A percentile compares a stretch with the other conserved stretches of the same genome.
Evolutionary conservation across 2,113 vertebrate genomes (phyloP).

Genomic region (Lophius piscatorius): DNA sequence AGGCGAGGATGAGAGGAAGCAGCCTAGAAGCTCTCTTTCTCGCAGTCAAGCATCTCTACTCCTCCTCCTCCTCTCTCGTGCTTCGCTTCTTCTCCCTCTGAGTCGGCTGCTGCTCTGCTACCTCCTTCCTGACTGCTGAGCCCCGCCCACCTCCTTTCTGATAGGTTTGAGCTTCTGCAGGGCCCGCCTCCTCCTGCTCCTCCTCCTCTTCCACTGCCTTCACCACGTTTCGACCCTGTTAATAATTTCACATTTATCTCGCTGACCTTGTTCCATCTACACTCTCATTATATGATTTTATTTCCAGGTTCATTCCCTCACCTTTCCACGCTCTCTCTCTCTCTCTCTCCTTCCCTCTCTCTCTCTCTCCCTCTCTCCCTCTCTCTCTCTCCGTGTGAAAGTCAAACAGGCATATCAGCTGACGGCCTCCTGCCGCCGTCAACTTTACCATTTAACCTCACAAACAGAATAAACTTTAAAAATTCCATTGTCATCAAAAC

Average conservation of each 20-base stretch:
- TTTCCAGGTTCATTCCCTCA: too few species aligned
- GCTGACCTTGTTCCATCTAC: conserved; percentile 61
- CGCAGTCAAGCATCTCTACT: conserved; percentile 66
- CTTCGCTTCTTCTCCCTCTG: conserved; percentile 56
- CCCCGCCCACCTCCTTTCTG: conserved; percentile 42
- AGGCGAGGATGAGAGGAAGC: conserved; percentile 32
- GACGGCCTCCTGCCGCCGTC: too few species aligned
- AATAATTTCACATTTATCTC: conserved; percentile 62
- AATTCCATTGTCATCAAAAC: too few species aligned
- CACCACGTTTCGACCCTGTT: conserved; percentile 59
- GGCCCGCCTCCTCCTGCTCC: conserved; percentile 31
- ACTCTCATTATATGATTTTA: too few species aligned
- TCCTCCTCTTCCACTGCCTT: conserved; percentile 44
- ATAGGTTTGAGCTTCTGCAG: conserved; percentile 55
- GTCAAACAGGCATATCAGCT: too few species aligned
- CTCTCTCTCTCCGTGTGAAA: too few species aligned
- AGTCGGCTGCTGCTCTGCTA: conserved; percentile 55
- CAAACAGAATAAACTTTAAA: too few species aligned
- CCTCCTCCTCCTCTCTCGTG: conserved; percentile 49
- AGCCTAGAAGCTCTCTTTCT: conserved; percentile 43
- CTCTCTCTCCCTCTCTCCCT: too few species aligned
- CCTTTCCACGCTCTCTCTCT: too few species aligned
- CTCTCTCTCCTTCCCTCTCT: too few species aligned
- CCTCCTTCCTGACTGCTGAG: conserved; percentile 60
- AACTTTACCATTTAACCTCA: too few species aligned